A percentile compares a stretch with the other conserved stretches of the same genome.
These are phyloP conservation scores for Schlechtendalia chinensis DNA, from an alignment of 1,140 invertebrate species.

Conservation along the genomic window DNA sequence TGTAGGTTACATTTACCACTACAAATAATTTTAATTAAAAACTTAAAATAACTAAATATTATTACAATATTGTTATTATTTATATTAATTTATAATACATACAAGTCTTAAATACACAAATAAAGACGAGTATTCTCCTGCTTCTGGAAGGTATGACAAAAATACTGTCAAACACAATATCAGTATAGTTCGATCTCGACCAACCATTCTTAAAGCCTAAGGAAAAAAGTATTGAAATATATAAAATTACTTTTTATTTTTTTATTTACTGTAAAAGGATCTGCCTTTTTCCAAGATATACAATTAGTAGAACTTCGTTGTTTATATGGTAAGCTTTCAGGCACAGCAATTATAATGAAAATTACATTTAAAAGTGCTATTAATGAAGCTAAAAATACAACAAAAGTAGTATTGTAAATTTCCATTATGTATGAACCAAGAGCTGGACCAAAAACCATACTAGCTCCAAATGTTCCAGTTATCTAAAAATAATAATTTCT, in stretches of 20 bases:
- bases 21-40: too few relatives aligned
- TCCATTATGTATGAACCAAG: conserved; percentile 91
- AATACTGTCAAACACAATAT: conserved; percentile 97
- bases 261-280: conserved; percentile 84
- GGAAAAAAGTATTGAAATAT: conserved; percentile 50
- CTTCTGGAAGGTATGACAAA: conserved; percentile 96
- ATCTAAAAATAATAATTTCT: conserved; percentile 59
- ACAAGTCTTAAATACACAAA: conserved; percentile 98
- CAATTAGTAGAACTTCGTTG: conserved; percentile 66
- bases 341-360: conserved; percentile 96
- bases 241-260: neutral
- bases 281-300: conserved; percentile 93
- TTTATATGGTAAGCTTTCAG: conserved; percentile 96
- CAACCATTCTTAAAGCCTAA: conserved; percentile 85
- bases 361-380: conserved; percentile 95
- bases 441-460: conserved; percentile 95
- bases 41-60: too few relatives aligned
- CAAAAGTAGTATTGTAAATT: conserved; percentile 86
- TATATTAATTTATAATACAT: conserved; percentile 54
- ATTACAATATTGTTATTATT: neutral
- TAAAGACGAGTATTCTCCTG: conserved; percentile 98
- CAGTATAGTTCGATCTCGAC: conserved; percentile 92
- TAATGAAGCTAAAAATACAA: conserved; percentile 93
- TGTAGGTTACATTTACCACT: too few relatives aligned
- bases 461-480: conserved; percentile 98